Conservation (phyloP, 2,888 invertebrate genomes). For the Drosophila neonasuta region DNA sequence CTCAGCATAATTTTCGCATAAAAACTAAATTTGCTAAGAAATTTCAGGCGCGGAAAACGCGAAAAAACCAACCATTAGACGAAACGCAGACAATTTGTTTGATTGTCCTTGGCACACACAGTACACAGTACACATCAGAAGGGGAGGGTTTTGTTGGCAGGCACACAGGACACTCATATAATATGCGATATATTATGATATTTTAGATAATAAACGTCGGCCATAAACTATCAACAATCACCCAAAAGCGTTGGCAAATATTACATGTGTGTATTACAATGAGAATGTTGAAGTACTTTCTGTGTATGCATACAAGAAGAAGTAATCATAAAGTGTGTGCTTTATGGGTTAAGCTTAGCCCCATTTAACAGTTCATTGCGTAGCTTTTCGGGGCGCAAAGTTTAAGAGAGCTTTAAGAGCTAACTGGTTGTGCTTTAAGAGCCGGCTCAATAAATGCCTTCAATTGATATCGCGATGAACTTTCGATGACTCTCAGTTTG, state of each 20-base stretch:
- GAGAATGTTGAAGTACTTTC: conserved; percentile 6
- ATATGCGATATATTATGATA: conserved; percentile 49
- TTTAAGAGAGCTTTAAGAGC: conserved; percentile 32
- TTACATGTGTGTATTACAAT: conserved; percentile 18
- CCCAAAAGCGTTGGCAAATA: conserved; percentile 47
- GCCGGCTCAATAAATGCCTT: conserved; percentile 40
- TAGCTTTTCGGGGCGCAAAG: conserved; percentile 25
- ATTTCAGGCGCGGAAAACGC: conserved; percentile 29
- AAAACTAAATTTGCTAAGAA: conserved; percentile 63
- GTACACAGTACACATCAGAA: too few species aligned
- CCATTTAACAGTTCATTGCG: conserved; percentile 22
- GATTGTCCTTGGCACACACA: conserved; percentile 48
- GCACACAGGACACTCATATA: conserved; percentile 18
- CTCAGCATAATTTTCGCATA: conserved; percentile 75
- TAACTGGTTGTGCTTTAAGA: conserved; percentile 15
- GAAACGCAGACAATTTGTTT: conserved; percentile 41
- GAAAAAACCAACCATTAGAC: conserved; percentile 24
- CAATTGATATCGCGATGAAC: conserved; percentile 58
- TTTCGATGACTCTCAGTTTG: conserved; percentile 53
- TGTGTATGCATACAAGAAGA: conserved; percentile 17
- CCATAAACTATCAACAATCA: conserved; percentile 64
- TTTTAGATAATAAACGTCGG: conserved; percentile 64
- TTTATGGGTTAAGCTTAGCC: conserved; percentile 28
- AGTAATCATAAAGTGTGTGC: conserved; percentile 46
- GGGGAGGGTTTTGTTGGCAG: conserved; percentile 6